Evolutionary conservation across 2,888 invertebrate genomes (phyloP).

Genomic region (Drosophila atripex): DNA sequence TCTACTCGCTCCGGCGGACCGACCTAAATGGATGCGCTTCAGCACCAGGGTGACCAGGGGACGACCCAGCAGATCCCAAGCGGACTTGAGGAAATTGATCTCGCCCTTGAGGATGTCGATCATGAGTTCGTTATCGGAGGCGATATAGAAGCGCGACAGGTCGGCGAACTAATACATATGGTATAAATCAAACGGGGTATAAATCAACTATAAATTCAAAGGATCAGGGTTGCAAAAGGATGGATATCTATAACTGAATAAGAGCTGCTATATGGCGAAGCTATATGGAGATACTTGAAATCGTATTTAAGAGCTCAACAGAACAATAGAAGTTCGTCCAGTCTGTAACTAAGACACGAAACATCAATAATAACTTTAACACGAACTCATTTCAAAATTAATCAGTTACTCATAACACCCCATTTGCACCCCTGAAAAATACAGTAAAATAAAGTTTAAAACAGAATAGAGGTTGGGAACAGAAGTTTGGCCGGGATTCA

Average conservation of each 20-base stretch:
- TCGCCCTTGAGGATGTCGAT: conserved; percentile 98
- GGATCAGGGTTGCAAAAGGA: conserved; percentile 17
- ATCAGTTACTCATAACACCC: not conserved
- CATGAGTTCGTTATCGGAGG: conserved; percentile 98
- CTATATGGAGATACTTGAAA: too few species aligned
- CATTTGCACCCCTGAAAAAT: conserved; percentile 22
- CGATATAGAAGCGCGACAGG: conserved; percentile 98
- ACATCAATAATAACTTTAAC: too few species aligned
- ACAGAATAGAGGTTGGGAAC: not conserved
- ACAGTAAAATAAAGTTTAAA: conserved; percentile 6
- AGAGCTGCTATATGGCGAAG: not conserved
- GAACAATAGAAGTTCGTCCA: too few species aligned
- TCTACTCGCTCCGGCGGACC: conserved; percentile 63
- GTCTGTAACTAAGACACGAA: too few species aligned
- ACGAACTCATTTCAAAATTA: too few species aligned
- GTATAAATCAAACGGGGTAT: conserved; percentile 37
- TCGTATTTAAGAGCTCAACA: too few species aligned
- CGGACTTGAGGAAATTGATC: conserved; percentile 98
- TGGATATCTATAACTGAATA: not conserved
- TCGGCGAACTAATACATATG: conserved; percentile 93
- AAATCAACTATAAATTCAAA: conserved; percentile 35
- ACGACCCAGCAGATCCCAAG: conserved; percentile 98
- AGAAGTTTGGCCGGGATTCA: not conserved
- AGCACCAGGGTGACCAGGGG: conserved; percentile 96
- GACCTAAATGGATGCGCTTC: conserved; percentile 95